Percentiles rank a stretch among this genome's conserved stretches.
These are phyloP conservation scores for Megaceryle maxima DNA, from an alignment of 2,113 vertebrate species.

Conservation along the genomic window DNA sequence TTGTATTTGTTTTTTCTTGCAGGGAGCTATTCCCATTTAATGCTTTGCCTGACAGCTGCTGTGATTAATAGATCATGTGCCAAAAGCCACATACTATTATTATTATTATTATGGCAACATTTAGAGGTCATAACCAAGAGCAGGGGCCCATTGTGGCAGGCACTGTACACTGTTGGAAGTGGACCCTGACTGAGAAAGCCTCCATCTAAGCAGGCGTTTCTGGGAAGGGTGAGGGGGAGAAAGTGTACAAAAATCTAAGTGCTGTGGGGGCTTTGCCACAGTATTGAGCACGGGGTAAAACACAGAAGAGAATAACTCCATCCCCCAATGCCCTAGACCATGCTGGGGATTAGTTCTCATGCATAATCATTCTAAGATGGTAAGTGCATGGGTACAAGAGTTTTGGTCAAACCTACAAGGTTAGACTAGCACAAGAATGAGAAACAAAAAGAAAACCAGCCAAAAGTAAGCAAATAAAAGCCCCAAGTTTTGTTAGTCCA, in stretches of 20 bases:
- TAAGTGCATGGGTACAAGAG: rapidly evolving
- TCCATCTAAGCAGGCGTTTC: background rate
- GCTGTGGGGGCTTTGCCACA: background rate
- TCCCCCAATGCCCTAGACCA: background rate
- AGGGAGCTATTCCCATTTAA: slow-evolving; percentile 41
- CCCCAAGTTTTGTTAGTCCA: rapidly evolving
- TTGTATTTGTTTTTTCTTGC: slow-evolving; percentile 59
- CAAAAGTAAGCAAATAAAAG: background rate
- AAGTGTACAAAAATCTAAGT: background rate
- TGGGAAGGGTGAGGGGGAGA: background rate
- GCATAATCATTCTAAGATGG: too few species aligned
- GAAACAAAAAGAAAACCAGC: background rate
- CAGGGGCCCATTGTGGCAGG: background rate
- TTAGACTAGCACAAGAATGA: background rate
- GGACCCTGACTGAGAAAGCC: background rate
- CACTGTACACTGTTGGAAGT: background rate
- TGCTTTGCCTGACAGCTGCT: slow-evolving; percentile 53
- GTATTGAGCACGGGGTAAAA: background rate
- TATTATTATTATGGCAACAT: slow-evolving; percentile 52
- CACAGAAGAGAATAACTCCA: background rate
- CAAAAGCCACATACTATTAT: slow-evolving; percentile 51
- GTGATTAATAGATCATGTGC: slow-evolving; percentile 60
- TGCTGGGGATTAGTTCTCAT: background rate
- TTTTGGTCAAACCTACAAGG: background rate
- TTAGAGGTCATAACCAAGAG: slow-evolving; percentile 47